Percentiles rank a stretch among this genome's conserved stretches.
Evolutionary conservation across 2,113 vertebrate genomes (phyloP).

Genomic region (Ailuropoda melanoleuca): DNA sequence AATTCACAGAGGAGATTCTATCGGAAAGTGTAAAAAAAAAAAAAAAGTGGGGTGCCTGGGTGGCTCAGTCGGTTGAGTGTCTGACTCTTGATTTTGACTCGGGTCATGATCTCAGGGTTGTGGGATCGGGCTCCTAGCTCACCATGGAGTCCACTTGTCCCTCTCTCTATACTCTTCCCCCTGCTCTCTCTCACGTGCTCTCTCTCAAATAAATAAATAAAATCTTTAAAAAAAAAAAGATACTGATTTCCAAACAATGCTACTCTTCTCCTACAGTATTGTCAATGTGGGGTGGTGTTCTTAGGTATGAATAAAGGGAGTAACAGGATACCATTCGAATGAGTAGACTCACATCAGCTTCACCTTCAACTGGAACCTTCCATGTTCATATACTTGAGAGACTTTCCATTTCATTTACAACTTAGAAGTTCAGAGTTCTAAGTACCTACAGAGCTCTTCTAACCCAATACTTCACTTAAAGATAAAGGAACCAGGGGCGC

Average conservation of each 20-base stretch:
- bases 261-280: not conserved
- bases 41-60: not conserved
- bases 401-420: not conserved
- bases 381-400: not conserved
- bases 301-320: not conserved
- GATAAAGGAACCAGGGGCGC: not conserved
- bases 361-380: not conserved
- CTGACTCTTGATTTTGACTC: not conserved
- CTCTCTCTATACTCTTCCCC: not conserved
- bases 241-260: not conserved
- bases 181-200: not conserved
- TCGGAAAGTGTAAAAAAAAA: not conserved
- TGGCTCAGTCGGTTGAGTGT: not conserved
- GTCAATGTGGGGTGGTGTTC: not conserved
- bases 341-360: not conserved
- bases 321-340: not conserved
- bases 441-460: not conserved
- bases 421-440: conserved; percentile 18
- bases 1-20: not conserved
- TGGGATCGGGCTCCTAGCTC: not conserved
- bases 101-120: not conserved
- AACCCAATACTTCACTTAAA: not conserved
- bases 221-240: not conserved
- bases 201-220: not conserved
- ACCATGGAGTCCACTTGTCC: not conserved